Evolutionary conservation across 2,797 vertebrate species (phyloP), one percentile per base, ranked within the genome.

Genomic region (Syndactyla subalaris): DNA sequence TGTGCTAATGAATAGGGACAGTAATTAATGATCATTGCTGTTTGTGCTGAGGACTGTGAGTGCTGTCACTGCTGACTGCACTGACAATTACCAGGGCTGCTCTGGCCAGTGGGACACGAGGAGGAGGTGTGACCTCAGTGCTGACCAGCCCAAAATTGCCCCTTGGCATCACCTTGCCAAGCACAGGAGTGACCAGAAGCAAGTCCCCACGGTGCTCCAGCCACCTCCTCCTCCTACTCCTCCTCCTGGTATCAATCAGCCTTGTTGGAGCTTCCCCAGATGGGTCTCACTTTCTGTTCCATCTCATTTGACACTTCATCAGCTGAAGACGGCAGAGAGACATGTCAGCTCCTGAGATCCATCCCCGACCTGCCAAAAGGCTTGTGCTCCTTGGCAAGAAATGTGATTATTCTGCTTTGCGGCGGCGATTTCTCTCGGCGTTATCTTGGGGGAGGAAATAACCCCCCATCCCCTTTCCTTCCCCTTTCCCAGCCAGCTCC

Each of bases 221-320:
- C 73, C 72, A 19, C 54, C 43, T 41, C 55, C 57, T 79, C 68
- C 55, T 89, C 88, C 65, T 82, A 70, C 36, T 38, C 57, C 70
- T 92, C 75, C 71, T 93, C 62, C 59, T 14, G 12, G 19, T 85
- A 75, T 94, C 94, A 59, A 70, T 97, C 96, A 95, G 70, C 70
- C 75, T 34, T 34, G 15, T 71, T 12, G 2, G 75, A 70, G 48
- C 92, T 86, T 95, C 92, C 93, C 85, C 92, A 91, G 95, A 81
- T 87, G 93, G 95, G 94, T 96, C 93, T 97, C 95, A 61, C 81
- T 96, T 94, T 96, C 92, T 83, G 94, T 97, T 98, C 96, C 96
- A 51, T 97, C 95, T 97, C 97, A 97, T 96, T 96, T 96, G 98
- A 98, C 97, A 97, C 94, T 95, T 96, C 90, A 97, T 97, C 98